Conservation (phyloP, 2,888 invertebrate species). For the Ptychoptera contaminata region DNA sequence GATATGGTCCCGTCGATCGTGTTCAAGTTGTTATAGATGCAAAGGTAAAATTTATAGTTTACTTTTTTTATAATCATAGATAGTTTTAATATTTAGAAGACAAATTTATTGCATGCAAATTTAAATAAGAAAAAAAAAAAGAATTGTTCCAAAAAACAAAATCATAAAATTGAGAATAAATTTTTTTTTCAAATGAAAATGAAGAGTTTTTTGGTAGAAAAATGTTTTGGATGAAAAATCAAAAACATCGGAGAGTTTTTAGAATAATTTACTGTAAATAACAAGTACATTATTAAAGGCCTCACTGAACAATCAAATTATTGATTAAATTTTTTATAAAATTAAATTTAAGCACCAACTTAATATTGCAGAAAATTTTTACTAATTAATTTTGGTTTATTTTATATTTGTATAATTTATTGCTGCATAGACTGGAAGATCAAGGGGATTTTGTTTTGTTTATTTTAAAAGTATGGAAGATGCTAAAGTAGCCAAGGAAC, state of each 20-base stretch:
- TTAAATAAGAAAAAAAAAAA: too few species aligned
- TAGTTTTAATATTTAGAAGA: too few species aligned
- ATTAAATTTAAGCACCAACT: too few species aligned
- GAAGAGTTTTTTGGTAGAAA: too few species aligned
- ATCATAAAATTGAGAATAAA: too few species aligned
- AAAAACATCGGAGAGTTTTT: not conserved
- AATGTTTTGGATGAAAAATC: too few species aligned
- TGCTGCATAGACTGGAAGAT: slow-evolving; percentile 63
- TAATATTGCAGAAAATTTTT: too few species aligned
- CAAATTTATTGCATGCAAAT: not conserved
- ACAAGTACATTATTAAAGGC: slow-evolving; percentile 20
- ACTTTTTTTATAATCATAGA: too few species aligned
- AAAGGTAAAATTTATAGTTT: slow-evolving; percentile 33
- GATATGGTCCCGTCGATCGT: slow-evolving; percentile 83
- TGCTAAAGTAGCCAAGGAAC: slow-evolving; percentile 85
- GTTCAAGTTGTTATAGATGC: slow-evolving; percentile 92
- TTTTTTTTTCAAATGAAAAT: too few species aligned
- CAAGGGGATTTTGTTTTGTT: slow-evolving; percentile 92
- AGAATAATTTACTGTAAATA: slow-evolving; percentile 1
- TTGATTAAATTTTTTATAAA: not conserved
- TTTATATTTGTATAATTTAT: slow-evolving; percentile 10
- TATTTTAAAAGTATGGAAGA: slow-evolving; percentile 80
- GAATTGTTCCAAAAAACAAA: too few species aligned
- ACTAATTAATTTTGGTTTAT: slow-evolving; percentile 1
- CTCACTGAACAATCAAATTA: slow-evolving; percentile 18